These are phyloP conservation scores for Stichopus horrens DNA, from an alignment of 53 echinoderm and acorn worm species.

Conservation along the genomic window DNA sequence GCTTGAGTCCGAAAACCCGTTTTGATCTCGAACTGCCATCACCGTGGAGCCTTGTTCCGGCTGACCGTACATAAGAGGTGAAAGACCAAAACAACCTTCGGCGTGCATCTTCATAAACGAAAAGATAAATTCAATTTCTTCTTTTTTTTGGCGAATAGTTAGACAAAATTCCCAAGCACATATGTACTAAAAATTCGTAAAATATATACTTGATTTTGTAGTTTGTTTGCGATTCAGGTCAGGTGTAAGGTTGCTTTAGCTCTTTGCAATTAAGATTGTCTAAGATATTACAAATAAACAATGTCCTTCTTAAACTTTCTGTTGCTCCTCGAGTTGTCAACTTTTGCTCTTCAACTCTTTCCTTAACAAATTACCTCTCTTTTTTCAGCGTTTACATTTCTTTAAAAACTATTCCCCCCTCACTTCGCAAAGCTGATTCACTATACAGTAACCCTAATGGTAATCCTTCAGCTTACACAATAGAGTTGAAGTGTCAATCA, in stretches of 20 bases:
- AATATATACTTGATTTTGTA: no score
- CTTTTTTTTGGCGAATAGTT: no score
- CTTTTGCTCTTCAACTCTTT: neutral
- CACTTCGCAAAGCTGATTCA: neutral
- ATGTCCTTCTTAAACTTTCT: neutral
- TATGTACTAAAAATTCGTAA: no score
- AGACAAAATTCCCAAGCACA: no score
- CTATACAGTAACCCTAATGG: neutral
- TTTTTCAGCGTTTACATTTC: conserved; percentile 2
- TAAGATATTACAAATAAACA: conserved; percentile 19
- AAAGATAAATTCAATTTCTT: no score
- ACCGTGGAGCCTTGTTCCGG: neutral
- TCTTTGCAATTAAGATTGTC: neutral
- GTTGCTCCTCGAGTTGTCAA: neutral
- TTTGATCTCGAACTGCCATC: neutral
- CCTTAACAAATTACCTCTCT: neutral
- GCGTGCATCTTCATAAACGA: conserved; percentile 14
- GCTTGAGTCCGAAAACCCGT: neutral
- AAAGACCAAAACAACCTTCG: conserved; percentile 12
- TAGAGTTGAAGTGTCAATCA: conserved; percentile 10
- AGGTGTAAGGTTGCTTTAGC: no score
- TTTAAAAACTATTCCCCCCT: conserved; percentile 8
- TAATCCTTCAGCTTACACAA: conserved; percentile 5
- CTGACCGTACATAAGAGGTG: conserved; percentile 14
- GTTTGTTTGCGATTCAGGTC: no score